A percentile compares a stretch with the other conserved stretches of the same genome.
Evolutionary conservation across 2,797 vertebrate genomes (phyloP).

Genomic region (Hemitrygon akajei): DNA sequence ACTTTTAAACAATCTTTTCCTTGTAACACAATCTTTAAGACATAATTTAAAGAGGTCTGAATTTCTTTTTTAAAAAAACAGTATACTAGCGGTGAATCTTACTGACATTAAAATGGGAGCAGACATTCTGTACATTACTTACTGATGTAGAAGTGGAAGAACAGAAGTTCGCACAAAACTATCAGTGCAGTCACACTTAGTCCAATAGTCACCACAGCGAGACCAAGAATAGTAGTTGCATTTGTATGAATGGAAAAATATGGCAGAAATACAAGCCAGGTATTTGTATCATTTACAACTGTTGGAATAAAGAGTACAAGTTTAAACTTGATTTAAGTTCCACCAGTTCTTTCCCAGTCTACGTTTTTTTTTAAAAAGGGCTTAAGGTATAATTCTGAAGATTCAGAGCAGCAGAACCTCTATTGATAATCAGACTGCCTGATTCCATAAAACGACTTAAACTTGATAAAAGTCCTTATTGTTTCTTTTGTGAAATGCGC

Average conservation of each 20-base stretch:
- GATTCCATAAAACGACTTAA: too few species aligned
- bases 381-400: too few species aligned
- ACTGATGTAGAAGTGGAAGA: conserved; percentile 94
- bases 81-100: not conserved
- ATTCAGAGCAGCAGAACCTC: too few species aligned
- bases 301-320: conserved; percentile 45
- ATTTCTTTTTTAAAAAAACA: not conserved
- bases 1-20: not conserved
- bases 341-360: not conserved
- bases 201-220: conserved; percentile 71
- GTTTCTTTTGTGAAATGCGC: too few species aligned
- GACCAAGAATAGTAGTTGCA: conserved; percentile 65
- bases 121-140: conserved; percentile 43
- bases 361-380: not conserved
- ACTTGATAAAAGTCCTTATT: too few species aligned
- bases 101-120: not conserved
- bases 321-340: not conserved
- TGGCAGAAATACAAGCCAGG: conserved; percentile 85
- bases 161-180: conserved; percentile 78
- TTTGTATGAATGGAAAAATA: conserved; percentile 64
- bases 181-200: conserved; percentile 70
- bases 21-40: not conserved
- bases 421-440: too few species aligned
- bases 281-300: conserved; percentile 70
- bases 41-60: not conserved